Evolutionary conservation across 2,797 vertebrate genomes (phyloP).

Genomic region (Dicrostonyx torquatus): DNA sequence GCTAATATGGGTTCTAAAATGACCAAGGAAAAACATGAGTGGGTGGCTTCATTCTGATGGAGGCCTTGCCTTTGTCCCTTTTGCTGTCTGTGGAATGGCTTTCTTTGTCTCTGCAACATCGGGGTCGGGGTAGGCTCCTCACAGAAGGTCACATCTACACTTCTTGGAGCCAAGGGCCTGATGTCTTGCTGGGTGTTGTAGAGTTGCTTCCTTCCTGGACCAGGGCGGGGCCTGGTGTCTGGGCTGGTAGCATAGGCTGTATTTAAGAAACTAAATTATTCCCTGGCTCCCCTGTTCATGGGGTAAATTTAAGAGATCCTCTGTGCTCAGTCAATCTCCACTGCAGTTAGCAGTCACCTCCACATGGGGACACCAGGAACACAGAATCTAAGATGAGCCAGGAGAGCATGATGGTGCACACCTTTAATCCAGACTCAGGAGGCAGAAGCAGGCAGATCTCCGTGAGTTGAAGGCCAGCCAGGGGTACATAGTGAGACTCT

Average conservation of each 20-base stretch:
- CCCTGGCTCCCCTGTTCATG: background rate
- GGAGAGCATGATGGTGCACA: background rate
- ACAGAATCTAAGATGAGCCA: background rate
- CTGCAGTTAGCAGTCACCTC: background rate
- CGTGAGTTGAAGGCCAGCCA: background rate
- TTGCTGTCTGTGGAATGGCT: slow-evolving; percentile 8
- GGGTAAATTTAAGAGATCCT: background rate
- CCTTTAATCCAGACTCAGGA: background rate
- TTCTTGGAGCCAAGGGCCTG: background rate
- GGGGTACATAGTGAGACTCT: background rate
- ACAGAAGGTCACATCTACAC: background rate
- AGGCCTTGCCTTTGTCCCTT: background rate
- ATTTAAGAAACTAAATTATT: background rate
- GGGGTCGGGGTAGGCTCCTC: background rate
- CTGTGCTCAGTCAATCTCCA: background rate
- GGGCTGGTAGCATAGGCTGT: background rate
- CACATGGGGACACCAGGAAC: background rate
- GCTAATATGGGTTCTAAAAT: background rate
- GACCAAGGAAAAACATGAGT: background rate
- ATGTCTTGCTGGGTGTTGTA: background rate
- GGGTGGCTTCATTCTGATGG: background rate
- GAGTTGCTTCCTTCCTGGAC: background rate
- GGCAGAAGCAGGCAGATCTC: background rate
- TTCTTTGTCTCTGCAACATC: background rate
- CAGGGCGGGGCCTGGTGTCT: background rate